Conservation (phyloP, 2,888 invertebrate genomes). For the Lobophora halterata region DNA sequence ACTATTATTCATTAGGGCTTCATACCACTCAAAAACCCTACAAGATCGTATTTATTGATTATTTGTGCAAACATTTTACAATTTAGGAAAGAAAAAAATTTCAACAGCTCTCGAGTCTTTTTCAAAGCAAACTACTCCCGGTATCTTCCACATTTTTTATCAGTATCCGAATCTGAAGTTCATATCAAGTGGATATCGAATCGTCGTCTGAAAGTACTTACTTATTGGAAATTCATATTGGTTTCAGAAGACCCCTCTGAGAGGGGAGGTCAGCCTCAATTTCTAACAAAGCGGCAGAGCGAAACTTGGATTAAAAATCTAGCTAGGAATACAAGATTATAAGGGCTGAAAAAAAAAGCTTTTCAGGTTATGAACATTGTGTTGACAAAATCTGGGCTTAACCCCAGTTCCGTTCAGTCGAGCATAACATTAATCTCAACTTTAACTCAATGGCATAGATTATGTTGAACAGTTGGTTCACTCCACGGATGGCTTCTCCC, state of each 20-base stretch:
- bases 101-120: constrained; percentile 6
- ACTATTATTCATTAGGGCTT: too few relatives aligned
- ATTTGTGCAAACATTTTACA: too few relatives aligned
- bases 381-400: too few relatives aligned
- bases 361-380: too few relatives aligned
- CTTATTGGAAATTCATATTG: constrained; percentile 37
- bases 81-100: background rate
- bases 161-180: constrained; percentile 26
- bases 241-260: too few relatives aligned
- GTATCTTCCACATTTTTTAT: constrained; percentile 22
- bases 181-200: constrained; percentile 39
- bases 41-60: too few relatives aligned
- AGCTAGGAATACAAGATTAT: too few relatives aligned
- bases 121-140: constrained; percentile 7
- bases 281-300: too few relatives aligned
- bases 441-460: constrained; percentile 32
- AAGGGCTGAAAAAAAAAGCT: too few relatives aligned
- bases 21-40: too few relatives aligned
- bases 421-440: constrained; percentile 44
- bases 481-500: background rate
- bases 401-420: constrained; percentile 30
- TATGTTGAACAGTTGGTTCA: constrained; percentile 14
- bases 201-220: constrained; percentile 36
- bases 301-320: too few relatives aligned
- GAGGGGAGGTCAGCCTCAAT: too few relatives aligned